Base-by-base conservation (phyloP, 1,140 invertebrate species). In the Neodiprion lecontei region DNA sequence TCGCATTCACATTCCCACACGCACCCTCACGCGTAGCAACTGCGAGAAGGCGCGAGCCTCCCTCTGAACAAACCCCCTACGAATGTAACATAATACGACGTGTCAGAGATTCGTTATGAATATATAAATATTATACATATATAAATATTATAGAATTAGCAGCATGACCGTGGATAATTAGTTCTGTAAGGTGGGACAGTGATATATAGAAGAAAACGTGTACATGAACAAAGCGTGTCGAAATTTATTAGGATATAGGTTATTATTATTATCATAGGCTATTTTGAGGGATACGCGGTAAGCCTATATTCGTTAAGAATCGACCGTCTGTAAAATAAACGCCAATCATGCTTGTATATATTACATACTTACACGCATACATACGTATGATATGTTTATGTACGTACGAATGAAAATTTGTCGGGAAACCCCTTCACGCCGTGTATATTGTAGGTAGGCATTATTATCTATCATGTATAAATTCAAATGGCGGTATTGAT, bases 281-380 rank as follows among this genome's bases (percentile, higher is more conserved):
- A 40, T 40, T 40, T 40, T 40, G 28, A 40, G 28, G 2, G 28
- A 5, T 40, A 40, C 28, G 28, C 28, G 53, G 53, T 61, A 61
- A 61, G 53, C 5, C n/a, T 61, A 61, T 61, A 61, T 5, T 61
- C 53, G 53, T 12, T 61, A 61, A 61, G 53, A 61, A 61, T 61
- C 11, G 53, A 61, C 53, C 53, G 82, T 85, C 78, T 84, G 82
- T 87, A 87, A 87, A 87, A 88, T 85, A 87, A 88, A 86, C 81
- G 79, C 75, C 81, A 83, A 85, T 86, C 86, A 87, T 81, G 86
- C 87, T 87, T 86, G 85, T 87, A 87, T 85, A 84, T 61, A 61
- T 48, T 48, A 48, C 47, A 49, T 17, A 70, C 69, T 70, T n/a
- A 49, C 17, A 87, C 81, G 86, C 86, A 86, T 86, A 84, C 86